Conservation (phyloP, 2,888 invertebrate genomes). For the Drosophila koepferae region DNA sequence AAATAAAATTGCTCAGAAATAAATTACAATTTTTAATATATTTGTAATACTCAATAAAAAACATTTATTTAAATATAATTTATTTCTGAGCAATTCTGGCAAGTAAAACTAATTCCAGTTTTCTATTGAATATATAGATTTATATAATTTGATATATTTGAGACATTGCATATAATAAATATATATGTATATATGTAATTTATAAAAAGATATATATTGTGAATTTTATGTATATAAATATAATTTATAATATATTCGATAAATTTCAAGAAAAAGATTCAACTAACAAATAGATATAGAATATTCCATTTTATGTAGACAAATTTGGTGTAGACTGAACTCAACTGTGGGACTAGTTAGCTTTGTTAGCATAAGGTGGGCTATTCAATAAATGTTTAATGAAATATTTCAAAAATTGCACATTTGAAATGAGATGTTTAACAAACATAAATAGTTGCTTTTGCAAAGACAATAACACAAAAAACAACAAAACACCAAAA, state of each 20-base stretch:
- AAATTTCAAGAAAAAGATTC: not conserved
- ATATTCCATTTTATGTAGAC: not conserved
- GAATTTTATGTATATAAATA: not conserved
- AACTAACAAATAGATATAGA: not conserved
- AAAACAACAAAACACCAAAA: conserved; percentile 10
- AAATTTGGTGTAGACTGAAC: not conserved
- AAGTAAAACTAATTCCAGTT: not conserved
- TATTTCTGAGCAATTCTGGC: not conserved
- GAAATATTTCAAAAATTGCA: conserved; percentile 30
- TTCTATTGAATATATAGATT: not conserved
- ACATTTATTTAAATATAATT: too few species aligned
- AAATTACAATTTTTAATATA: too few species aligned
- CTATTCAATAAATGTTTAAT: conserved; percentile 9
- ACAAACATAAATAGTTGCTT: conserved; percentile 38
- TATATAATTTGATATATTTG: not conserved
- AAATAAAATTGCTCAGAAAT: too few species aligned
- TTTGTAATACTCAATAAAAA: too few species aligned
- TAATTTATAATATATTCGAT: not conserved
- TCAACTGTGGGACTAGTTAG: conserved; percentile 39
- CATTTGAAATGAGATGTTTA: conserved; percentile 29
- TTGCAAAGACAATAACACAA: conserved; percentile 36
- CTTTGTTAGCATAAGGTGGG: conserved; percentile 37
- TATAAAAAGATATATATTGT: not conserved
- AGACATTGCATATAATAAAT: too few species aligned
- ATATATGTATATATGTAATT: not conserved